phyloP scores from a whole-genome alignment of 2,113 vertebrate genomes.

The Scalopus aquaticus region DNA sequence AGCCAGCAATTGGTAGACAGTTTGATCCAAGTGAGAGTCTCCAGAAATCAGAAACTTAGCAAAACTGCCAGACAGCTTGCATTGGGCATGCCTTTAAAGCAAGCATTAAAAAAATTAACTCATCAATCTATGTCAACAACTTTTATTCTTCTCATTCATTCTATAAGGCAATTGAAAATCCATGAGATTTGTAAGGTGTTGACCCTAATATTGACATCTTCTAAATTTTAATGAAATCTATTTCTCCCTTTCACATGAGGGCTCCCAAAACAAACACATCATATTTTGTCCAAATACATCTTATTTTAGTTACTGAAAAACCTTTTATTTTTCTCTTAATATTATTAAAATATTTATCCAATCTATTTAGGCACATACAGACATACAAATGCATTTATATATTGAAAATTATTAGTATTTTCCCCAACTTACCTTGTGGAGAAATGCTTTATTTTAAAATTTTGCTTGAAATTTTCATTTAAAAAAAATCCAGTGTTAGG shows the following conservation, averaged over 20 bases:
- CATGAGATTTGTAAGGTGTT: neutral
- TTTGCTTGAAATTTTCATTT: neutral
- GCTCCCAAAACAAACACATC: neutral
- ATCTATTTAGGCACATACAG: neutral
- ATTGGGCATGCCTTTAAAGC: neutral
- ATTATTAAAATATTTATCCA: neutral
- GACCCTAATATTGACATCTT: neutral
- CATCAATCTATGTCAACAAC: slow-evolving; percentile 29
- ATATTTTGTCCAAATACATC: neutral
- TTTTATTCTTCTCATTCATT: slow-evolving; percentile 38
- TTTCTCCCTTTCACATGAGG: neutral
- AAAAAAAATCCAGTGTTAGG: neutral
- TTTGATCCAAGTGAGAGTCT: slow-evolving; percentile 40
- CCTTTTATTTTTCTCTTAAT: neutral
- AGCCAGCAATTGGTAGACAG: neutral
- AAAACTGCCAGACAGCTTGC: slow-evolving; percentile 15
- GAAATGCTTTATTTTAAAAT: neutral
- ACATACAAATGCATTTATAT: neutral
- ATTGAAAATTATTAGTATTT: neutral
- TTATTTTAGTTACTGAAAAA: neutral
- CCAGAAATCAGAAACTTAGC: slow-evolving; percentile 16
- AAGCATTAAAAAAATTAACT: neutral
- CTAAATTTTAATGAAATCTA: neutral
- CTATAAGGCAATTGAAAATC: neutral
- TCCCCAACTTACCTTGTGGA: neutral